Percentiles rank a stretch among this genome's conserved stretches.
These are phyloP conservation scores for Atrichornis clamosus DNA, from an alignment of 2,113 vertebrate genomes.

Conservation along the genomic window DNA sequence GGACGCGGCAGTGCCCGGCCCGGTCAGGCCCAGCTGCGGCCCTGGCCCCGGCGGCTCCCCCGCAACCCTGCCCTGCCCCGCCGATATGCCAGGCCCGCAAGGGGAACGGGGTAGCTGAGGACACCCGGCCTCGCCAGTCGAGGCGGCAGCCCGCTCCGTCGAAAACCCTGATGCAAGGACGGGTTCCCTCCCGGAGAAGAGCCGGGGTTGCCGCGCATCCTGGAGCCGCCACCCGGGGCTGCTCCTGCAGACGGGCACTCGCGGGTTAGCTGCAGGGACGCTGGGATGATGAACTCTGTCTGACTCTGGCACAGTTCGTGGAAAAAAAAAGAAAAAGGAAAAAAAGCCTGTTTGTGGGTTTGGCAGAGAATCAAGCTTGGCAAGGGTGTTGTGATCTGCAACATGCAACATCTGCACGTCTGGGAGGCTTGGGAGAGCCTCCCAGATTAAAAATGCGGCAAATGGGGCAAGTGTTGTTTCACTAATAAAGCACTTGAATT, in stretches of 20 bases:
- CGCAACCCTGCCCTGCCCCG: not conserved
- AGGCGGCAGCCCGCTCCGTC: no score
- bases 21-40: not conserved
- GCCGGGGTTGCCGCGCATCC: not conserved
- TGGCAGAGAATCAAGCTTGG: not conserved
- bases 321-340: not conserved
- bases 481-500: not conserved
- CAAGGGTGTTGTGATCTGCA: not conserved
- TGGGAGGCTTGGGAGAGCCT: no score
- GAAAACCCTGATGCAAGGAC: not conserved
- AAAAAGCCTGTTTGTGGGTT: not conserved
- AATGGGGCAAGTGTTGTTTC: not conserved
- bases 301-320: not conserved
- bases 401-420: not conserved
- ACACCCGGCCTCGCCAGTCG: accelerated
- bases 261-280: not conserved
- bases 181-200: no score
- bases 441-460: not conserved
- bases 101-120: not conserved
- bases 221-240: not conserved
- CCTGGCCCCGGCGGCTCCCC: not conserved
- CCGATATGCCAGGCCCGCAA: accelerated
- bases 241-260: not conserved
- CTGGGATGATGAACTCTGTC: not conserved
- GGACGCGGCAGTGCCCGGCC: not conserved